Evolutionary conservation across 2,113 vertebrate genomes (phyloP).

Genomic region (Nycticebus coucang): DNA sequence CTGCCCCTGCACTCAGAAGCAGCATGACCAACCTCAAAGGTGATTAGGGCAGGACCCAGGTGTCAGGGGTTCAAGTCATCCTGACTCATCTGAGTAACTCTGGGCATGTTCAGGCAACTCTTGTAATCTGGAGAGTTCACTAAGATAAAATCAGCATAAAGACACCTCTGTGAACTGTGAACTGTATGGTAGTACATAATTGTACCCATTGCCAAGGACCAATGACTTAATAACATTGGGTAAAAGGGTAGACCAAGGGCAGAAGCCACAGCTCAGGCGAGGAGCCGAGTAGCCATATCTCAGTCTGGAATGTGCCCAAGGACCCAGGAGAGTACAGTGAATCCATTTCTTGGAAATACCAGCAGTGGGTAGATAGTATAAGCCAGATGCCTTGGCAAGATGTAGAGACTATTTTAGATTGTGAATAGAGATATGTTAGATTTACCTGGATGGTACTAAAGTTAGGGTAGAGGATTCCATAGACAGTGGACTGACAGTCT

Average conservation of each 20-base stretch:
- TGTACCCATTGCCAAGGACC: neutral
- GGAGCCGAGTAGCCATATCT: neutral
- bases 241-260: neutral
- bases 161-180: neutral
- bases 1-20: too few relatives aligned
- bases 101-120: neutral
- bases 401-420: neutral
- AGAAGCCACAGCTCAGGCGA: neutral
- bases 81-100: neutral
- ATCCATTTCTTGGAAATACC: neutral
- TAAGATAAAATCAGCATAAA: too few relatives aligned
- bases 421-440: neutral
- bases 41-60: too few relatives aligned
- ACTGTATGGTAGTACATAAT: neutral
- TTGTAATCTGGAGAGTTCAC: accelerated
- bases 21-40: neutral
- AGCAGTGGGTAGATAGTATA: neutral
- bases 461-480: neutral
- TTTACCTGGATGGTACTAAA: neutral
- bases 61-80: neutral
- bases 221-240: neutral
- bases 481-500: too few relatives aligned
- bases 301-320: neutral
- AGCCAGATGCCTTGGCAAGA: neutral
- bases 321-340: neutral